Conservation (phyloP, 2,888 invertebrate genomes). For the Drosophila sordidula region DNA sequence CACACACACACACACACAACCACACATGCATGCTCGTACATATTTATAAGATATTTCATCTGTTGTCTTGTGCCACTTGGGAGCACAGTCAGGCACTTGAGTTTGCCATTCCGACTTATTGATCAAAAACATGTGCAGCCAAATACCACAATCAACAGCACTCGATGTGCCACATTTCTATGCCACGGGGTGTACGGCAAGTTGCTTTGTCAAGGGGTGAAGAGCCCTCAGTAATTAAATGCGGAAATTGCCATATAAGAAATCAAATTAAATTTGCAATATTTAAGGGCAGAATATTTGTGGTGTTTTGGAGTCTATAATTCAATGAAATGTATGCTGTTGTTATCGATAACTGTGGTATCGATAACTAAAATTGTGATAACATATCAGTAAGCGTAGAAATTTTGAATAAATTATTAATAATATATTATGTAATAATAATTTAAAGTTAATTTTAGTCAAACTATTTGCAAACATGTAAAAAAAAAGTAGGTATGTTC, state of each 20-base stretch:
- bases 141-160: constrained; percentile 51
- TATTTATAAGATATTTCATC: constrained; percentile 56
- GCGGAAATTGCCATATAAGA: constrained; percentile 17
- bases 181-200: neutral
- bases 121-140: constrained; percentile 57
- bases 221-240: constrained; percentile 12
- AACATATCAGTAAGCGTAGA: neutral
- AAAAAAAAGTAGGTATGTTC: no score
- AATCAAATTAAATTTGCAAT: neutral
- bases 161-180: constrained; percentile 25
- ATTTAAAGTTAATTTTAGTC: no score
- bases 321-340: neutral
- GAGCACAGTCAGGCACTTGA: constrained; percentile 54
- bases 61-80: constrained; percentile 31
- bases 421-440: no score
- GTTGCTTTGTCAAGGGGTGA: neutral
- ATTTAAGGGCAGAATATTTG: neutral
- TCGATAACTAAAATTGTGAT: neutral
- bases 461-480: no score
- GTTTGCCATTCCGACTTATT: constrained; percentile 48
- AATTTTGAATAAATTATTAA: no score
- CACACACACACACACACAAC: constrained; percentile 1
- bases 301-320: neutral
- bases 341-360: neutral
- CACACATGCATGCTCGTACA: constrained; percentile 14